phyloP scores from a whole-genome alignment of 2,797 vertebrate genomes.

The Paratrypauchen microcephalus region DNA sequence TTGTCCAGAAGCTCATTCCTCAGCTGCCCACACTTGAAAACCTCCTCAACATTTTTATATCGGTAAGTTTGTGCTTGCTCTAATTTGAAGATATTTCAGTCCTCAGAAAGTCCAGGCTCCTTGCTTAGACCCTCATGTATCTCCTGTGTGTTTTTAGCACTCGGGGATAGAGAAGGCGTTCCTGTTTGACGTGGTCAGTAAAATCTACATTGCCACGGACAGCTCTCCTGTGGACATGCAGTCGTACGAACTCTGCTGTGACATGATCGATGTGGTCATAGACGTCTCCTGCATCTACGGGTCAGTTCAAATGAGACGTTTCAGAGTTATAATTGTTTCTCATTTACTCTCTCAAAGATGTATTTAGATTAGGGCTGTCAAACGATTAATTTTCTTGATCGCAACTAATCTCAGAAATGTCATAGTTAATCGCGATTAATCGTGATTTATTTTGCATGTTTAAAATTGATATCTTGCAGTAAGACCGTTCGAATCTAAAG shows the following conservation, averaged over 20 bases:
- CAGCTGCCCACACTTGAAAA: constrained; percentile 93
- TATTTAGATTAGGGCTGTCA: too few species aligned
- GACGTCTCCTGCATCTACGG: constrained; percentile 97
- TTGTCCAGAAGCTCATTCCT: constrained; percentile 93
- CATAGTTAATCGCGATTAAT: too few species aligned
- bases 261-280: constrained; percentile 97
- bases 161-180: constrained; percentile 97
- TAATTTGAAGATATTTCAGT: neutral
- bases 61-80: constrained; percentile 75
- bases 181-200: constrained; percentile 95
- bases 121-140: neutral
- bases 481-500: too few species aligned
- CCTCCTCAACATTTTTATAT: constrained; percentile 94
- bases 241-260: constrained; percentile 93
- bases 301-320: constrained; percentile 63
- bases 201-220: constrained; percentile 97
- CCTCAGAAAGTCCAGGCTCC: too few species aligned
- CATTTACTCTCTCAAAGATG: too few species aligned
- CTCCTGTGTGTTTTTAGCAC: constrained; percentile 73
- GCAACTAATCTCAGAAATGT: too few species aligned
- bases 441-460: too few species aligned
- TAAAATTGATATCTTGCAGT: too few species aligned
- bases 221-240: constrained; percentile 98
- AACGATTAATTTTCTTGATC: too few species aligned
- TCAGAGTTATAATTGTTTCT: too few species aligned